phyloP scores from a whole-genome alignment of 2,888 invertebrate genomes.

The Drosophila percnosoma region DNA sequence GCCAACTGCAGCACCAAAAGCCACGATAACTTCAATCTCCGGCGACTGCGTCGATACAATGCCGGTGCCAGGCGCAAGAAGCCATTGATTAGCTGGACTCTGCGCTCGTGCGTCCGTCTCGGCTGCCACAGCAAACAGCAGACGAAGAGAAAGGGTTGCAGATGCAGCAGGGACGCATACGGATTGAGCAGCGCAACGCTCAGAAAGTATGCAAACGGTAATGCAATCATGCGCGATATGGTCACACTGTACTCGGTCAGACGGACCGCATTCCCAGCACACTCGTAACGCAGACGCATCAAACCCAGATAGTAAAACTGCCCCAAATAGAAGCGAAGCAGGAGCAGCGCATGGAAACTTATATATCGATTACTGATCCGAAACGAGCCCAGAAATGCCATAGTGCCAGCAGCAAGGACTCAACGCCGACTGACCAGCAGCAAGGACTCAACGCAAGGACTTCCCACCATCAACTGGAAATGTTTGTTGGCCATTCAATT shows the following conservation, averaged over 20 bases:
- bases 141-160: conserved; percentile 56
- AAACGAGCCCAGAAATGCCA: conserved; percentile 44
- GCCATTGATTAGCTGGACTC: conserved; percentile 40
- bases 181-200: conserved; percentile 32
- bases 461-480: neutral
- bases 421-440: too few relatives aligned
- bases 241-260: conserved; percentile 49
- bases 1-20: conserved; percentile 41
- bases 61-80: conserved; percentile 41
- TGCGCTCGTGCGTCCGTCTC: conserved; percentile 13
- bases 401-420: neutral
- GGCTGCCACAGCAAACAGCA: conserved; percentile 56
- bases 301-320: conserved; percentile 57
- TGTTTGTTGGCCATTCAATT: neutral
- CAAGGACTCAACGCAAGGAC: too few relatives aligned
- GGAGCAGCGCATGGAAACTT: conserved; percentile 48
- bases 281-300: conserved; percentile 48
- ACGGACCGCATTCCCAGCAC: conserved; percentile 38
- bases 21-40: conserved; percentile 51
- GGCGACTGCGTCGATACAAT: conserved; percentile 39
- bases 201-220: conserved; percentile 42
- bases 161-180: conserved; percentile 33
- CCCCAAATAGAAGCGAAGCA: conserved; percentile 57
- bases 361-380: conserved; percentile 52
- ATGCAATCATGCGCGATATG: conserved; percentile 49